Evolutionary conservation across 2,888 invertebrate species (phyloP), one percentile per base, ranked within the genome.

Genomic region (Suillia variegata): DNA sequence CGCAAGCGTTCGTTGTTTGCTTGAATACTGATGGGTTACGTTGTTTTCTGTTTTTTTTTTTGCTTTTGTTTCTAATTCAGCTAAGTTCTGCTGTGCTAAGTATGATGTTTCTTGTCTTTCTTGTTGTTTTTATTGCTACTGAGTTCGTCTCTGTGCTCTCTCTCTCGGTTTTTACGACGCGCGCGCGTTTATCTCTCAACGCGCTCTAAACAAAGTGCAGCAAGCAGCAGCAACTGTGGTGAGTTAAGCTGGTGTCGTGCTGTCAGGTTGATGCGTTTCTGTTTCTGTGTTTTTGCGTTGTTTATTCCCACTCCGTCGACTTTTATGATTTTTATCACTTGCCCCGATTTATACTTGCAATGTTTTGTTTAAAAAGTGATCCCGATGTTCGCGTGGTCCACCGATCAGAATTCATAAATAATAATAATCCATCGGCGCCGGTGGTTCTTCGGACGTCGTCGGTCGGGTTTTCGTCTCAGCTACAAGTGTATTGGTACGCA

Each of bases 1-100:
- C 20, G 4, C 17, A 18, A 4, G 24, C 20, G 13, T 2, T 8
- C 20, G 15, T 6, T 18, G 51, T 31, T 51, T 51, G 51, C 26
- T 24, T 22, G 38, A 59, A 59, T 73, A 74, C 73, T 73, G 71
- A 61, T 61, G 5, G 38, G 51, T 51, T 59, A 51, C 54, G 38
- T 55, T 24, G 50, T 42, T 49, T 6, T 51, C 26, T 38, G 42
- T n/a, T n/a, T n/a, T n/a, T n/a, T n/a, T n/a, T n/a, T n/a, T n/a
- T n/a, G n/a, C n/a, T n/a, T n/a, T n/a, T n/a, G n/a, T n/a, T 58
- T 58, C 54, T 42, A 49, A 58, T 58, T 51, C 2, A 48, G 53
- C 15, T 48, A 31, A 5, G 21, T 54, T 33, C 13, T 45, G 20
- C 18, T 45, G 45, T 13, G 10, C 13, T 38, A 13, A 4, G 38